Percentiles rank a stretch among this genome's conserved stretches.
phyloP scores from a whole-genome alignment of 1,140 invertebrate species.

The Agrilus planipennis region DNA sequence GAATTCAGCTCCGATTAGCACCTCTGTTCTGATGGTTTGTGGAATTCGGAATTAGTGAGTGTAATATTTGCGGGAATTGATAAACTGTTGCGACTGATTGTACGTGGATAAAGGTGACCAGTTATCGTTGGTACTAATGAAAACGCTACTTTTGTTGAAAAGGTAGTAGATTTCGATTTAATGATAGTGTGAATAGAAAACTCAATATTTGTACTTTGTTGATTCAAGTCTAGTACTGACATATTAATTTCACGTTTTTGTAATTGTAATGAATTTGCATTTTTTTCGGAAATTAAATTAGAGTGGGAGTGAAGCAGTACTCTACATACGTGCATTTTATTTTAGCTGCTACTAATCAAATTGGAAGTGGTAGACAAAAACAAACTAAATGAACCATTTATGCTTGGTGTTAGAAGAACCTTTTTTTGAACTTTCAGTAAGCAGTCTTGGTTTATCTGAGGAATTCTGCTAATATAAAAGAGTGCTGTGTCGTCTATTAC shows the following conservation, averaged over 20 bases:
- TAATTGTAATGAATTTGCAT: not conserved
- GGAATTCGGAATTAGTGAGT: slow-evolving; percentile 1
- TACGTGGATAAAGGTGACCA: not conserved
- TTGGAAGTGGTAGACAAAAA: not conserved
- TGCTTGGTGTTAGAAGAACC: not conserved
- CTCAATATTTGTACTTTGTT: not conserved
- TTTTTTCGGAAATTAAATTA: not conserved
- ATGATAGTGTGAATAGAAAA: not conserved
- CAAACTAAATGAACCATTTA: not conserved
- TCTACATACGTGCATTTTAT: not conserved
- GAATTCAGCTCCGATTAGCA: not conserved
- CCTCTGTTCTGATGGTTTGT: not conserved
- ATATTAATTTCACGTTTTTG: not conserved
- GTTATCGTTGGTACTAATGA: not conserved
- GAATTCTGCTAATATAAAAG: not conserved
- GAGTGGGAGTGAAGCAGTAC: not conserved
- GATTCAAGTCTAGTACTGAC: not conserved
- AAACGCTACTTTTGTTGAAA: not conserved
- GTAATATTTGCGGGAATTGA: not conserved
- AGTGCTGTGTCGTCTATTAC: not conserved
- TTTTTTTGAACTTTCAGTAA: too few relatives aligned
- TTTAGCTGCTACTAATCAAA: not conserved
- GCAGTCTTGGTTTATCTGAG: too few relatives aligned
- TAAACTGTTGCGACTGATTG: not conserved
- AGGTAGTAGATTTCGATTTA: not conserved